Base-by-base conservation (phyloP, 2,113 vertebrate genomes). In the Elaphurus davidianus region DNA sequence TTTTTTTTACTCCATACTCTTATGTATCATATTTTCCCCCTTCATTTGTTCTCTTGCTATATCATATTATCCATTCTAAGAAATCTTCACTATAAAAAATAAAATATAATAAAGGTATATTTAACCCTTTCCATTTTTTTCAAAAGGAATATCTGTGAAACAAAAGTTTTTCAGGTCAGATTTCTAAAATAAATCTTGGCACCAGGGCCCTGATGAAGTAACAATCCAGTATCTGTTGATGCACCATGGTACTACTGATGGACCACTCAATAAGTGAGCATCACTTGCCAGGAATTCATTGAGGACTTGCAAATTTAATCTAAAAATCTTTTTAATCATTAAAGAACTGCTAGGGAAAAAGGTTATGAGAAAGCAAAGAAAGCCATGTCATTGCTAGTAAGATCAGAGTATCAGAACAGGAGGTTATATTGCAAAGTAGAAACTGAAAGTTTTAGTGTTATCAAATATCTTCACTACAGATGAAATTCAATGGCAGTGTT, bases 61-160 rank as follows among this genome's bases (percentile, higher is more conserved):
- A 86, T 84, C 36, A 45, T 84, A 47, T 94, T 54, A 60, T 96
- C n/a, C n/a, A 85, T 89, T 94, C 59, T 81, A 88, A 97, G 5
- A 0, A 97, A 52, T 50, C 7, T 11, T 97, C 54, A 88, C 21
- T 91, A 85, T 67, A 92, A 76, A 90, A 94, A 91, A 40, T 87
- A 83, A 95, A 90, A 84, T 21, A 36, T 15, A 79, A 78, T 81
- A 47, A 94, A 87, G 6, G 47, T 74, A 85, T 4, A 82, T 90
- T 52, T 43, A 3, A 5, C 45, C 27, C 71, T 96, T 78, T 83
- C 6, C 82, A 71, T 71, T 62, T 94, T 95, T 43, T 87, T 60
- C 21, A 62, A 89, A 91, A 78, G 60, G 47, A 89, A 27, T 78
- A 11, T 90, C 28, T 83, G 9, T 94, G 54, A 97, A 97, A 95